Percentiles rank a stretch among this genome's conserved stretches.
phyloP scores from a whole-genome alignment of 2,888 invertebrate species.

The Baccha elongata region DNA sequence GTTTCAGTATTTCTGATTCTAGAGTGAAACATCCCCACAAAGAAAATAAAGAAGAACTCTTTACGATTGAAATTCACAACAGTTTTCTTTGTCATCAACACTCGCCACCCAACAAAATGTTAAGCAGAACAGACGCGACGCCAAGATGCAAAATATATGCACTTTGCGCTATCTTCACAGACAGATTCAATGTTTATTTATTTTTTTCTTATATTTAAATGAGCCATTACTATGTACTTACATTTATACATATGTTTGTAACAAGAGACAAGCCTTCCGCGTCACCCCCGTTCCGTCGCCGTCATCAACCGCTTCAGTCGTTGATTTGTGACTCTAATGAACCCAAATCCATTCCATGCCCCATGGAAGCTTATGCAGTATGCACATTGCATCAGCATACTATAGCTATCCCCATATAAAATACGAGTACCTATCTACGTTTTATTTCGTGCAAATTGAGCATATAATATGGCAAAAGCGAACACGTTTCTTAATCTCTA shows the following conservation, averaged over 20 bases:
- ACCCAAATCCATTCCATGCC: background rate
- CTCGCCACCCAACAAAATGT: background rate
- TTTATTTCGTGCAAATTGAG: constrained; percentile 3
- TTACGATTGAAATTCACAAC: background rate
- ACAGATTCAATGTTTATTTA: constrained; percentile 12
- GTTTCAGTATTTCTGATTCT: background rate
- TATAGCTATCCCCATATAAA: background rate
- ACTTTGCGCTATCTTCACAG: constrained; percentile 12
- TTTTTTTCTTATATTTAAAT: constrained; percentile 27
- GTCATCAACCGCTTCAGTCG: background rate
- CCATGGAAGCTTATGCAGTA: background rate
- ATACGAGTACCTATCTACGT: too few relatives aligned
- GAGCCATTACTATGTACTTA: constrained; percentile 25
- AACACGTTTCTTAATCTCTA: constrained; percentile 24
- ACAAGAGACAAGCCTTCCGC: background rate
- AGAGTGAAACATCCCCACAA: constrained; percentile 2
- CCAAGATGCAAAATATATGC: background rate
- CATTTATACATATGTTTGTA: too few relatives aligned
- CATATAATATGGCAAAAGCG: background rate
- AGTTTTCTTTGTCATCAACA: constrained; percentile 13
- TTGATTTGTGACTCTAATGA: constrained; percentile 13
- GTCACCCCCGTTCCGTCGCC: background rate
- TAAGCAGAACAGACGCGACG: background rate
- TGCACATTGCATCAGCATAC: background rate
- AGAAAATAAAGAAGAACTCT: constrained; percentile 5